Evolutionary conservation across 1,140 invertebrate species (phyloP).

Genomic region (Ostrea edulis): DNA sequence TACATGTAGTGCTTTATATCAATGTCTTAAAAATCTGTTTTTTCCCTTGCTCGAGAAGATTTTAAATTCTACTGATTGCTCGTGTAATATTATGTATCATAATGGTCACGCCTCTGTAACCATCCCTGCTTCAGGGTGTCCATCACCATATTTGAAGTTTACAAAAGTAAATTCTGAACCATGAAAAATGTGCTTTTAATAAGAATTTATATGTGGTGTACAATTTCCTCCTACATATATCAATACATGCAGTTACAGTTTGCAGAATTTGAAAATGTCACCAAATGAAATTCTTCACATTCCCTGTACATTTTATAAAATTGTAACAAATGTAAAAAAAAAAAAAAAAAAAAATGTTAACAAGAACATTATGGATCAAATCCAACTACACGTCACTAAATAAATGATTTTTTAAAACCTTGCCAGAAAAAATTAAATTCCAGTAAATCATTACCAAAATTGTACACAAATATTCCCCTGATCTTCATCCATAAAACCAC

Average conservation of each 20-base stretch:
- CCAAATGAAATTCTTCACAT: constrained; percentile 9
- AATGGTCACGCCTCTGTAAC: too few relatives aligned
- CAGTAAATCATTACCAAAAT: too few relatives aligned
- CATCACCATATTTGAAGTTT: neutral
- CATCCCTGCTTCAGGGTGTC: too few relatives aligned
- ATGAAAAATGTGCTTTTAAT: constrained; percentile 6
- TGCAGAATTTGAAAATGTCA: constrained; percentile 20
- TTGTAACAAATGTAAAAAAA: constrained; percentile 16
- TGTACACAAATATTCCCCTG: too few relatives aligned
- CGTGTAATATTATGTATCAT: too few relatives aligned
- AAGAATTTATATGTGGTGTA: constrained; percentile 25
- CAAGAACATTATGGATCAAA: neutral
- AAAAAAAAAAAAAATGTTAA: neutral
- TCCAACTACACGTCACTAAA: neutral
- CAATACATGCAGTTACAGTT: neutral
- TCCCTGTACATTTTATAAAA: neutral
- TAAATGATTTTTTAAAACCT: neutral
- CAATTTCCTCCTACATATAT: neutral
- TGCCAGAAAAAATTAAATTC: neutral
- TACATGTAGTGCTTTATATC: too few relatives aligned
- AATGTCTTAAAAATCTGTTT: too few relatives aligned
- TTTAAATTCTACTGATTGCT: too few relatives aligned
- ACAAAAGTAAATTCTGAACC: neutral
- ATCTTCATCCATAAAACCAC: too few relatives aligned
- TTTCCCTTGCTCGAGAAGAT: too few relatives aligned